Conservation (phyloP, 2,888 invertebrate genomes). For the Cancer borealis region DNA sequence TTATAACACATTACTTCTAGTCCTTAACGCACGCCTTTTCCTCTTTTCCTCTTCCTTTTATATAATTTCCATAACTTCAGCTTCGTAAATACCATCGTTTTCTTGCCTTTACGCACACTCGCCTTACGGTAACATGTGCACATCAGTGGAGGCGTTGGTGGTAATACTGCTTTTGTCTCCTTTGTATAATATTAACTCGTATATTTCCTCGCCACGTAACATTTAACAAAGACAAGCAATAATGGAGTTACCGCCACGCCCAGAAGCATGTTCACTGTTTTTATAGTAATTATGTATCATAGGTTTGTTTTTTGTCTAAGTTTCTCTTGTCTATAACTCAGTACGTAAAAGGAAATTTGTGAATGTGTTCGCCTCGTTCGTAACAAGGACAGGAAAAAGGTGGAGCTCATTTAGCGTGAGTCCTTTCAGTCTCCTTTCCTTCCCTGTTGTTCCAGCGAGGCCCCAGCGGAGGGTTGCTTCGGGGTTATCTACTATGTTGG, state of each 20-base stretch:
- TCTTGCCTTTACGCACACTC: neutral
- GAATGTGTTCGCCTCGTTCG: neutral
- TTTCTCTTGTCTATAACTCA: neutral
- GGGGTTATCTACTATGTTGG: slow-evolving; percentile 35
- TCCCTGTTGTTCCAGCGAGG: neutral
- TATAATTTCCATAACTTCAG: no score
- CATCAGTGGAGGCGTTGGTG: neutral
- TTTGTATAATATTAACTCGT: neutral
- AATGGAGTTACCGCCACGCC: neutral
- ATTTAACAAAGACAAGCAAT: slow-evolving; percentile 1
- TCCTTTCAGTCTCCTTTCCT: neutral
- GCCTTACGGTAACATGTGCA: neutral
- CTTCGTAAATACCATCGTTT: neutral
- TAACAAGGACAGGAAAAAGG: slow-evolving; percentile 35
- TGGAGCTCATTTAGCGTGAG: neutral
- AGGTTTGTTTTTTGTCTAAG: neutral
- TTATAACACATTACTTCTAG: no score
- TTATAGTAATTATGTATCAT: neutral
- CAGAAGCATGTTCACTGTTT: slow-evolving; percentile 26
- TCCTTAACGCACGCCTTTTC: no score
- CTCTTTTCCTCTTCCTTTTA: no score
- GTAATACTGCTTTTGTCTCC: neutral
- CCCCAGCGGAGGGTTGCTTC: neutral
- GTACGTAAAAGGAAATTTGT: slow-evolving; percentile 2
- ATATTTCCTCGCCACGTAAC: neutral